phyloP scores from a whole-genome alignment of 2,797 vertebrate species.

The Distichodus sexfasciatus region DNA sequence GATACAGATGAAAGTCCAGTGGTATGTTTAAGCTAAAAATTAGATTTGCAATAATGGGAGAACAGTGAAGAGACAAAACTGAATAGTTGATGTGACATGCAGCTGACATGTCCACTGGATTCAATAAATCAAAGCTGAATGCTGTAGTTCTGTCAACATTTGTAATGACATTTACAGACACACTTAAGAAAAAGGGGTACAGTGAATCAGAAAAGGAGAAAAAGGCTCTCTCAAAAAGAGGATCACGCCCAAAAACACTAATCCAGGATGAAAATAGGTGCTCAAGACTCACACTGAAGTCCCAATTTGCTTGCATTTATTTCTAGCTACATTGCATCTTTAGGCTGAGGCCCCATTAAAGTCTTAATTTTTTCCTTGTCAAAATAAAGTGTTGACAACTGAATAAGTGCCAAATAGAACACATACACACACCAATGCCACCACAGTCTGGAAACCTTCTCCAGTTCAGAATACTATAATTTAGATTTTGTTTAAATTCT shows the following conservation, averaged over 20 bases:
- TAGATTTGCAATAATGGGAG: neutral
- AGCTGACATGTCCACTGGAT: neutral
- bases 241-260: no score
- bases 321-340: no score
- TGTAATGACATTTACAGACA: neutral
- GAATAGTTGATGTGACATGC: constrained; percentile 1
- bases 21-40: neutral
- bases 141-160: no score
- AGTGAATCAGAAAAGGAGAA: neutral
- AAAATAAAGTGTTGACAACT: neutral
- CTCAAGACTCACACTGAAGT: no score
- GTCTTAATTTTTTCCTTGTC: no score
- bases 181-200: no score
- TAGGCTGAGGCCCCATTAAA: no score
- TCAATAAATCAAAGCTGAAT: neutral
- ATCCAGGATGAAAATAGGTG: no score
- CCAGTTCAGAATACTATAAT: neutral
- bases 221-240: no score
- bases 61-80: neutral
- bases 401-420: neutral
- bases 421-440: neutral
- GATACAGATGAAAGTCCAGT: constrained; percentile 3
- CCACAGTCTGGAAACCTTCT: neutral
- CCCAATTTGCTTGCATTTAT: no score
- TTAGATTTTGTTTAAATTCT: neutral